Evolutionary conservation across 1,140 invertebrate species (phyloP), one percentile per base, ranked within the genome.

Genomic region (Achroia grisella): DNA sequence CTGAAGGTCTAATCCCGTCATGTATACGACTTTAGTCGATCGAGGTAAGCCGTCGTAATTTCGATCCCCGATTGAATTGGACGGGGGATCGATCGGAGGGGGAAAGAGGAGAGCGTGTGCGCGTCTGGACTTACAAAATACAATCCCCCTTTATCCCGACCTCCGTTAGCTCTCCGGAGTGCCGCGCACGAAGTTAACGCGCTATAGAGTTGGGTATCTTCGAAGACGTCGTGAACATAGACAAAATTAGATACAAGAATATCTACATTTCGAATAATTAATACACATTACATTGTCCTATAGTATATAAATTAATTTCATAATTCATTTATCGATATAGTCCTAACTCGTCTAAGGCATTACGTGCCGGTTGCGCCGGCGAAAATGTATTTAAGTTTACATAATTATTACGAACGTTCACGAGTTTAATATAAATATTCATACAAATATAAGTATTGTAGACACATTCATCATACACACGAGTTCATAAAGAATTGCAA

Each of bases 291-390:
- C 37, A 51, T 10, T 39, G 23, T 39, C 17, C 35, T 30, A 17
- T 37, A 43, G 6, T 23, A 6, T 23, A 6, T 23, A 33, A 39
- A 49, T 41, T 30, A 10, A 41, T 9, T 2, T 33, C 4, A 17
- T 42, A 31, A 36, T 43, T 52, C 43, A 43, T 57, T 47, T 56
- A 42, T 32, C 31, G 27, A 44, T 48, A 52, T 57, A 62, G 31
- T 58, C 49, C 60, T 72, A 69, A 63, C 42, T 63, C 42, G 51
- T 69, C 74, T 78, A 78, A 78, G 74, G 74, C 74, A 74, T 52
- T 68, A 63, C 55, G 17, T 51, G 45, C 64, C 71, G 61, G 37
- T 36, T 49, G 43, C 34, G 49, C 8, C 68, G 57, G 56, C 52
- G 49, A 51, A 69, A 54, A 53, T 51, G 53, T 48, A 30, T 56